Percentiles rank a stretch among this genome's conserved stretches.
Conservation (phyloP, 2,888 invertebrate species). For the Drosophila quinaria region DNA sequence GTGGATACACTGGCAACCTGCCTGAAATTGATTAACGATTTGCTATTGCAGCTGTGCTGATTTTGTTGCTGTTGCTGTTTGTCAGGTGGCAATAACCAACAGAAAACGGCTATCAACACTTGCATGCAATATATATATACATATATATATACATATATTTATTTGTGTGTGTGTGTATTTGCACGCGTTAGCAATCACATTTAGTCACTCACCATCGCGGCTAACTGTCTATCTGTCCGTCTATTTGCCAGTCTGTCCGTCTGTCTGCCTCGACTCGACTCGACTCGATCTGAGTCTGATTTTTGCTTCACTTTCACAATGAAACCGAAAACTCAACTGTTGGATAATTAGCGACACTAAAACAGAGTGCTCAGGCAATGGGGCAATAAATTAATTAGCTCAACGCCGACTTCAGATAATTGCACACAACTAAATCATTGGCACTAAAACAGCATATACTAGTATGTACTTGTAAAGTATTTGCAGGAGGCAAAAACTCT, state of each 20-base stretch:
- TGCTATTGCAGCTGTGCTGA: constrained; percentile 59
- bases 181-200: constrained; percentile 52
- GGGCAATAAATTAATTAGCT: constrained; percentile 67
- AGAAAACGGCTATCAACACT: constrained; percentile 38
- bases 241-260: constrained; percentile 10
- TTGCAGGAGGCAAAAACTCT: neutral
- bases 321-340: constrained; percentile 62
- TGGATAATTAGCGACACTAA: constrained; percentile 73
- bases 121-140: neutral
- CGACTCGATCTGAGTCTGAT: constrained; percentile 30
- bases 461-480: neutral
- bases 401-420: constrained; percentile 48
- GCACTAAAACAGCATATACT: neutral
- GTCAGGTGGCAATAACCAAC: constrained; percentile 50
- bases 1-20: constrained; percentile 41
- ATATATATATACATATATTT: neutral
- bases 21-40: constrained; percentile 64
- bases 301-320: constrained; percentile 67
- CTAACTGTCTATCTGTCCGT: constrained; percentile 4
- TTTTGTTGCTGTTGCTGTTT: constrained; percentile 38
- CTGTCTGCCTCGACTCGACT: neutral
- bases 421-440: constrained; percentile 39
- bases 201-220: constrained; percentile 45
- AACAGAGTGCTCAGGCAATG: constrained; percentile 57
- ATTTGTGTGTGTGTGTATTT: constrained; percentile 11